Evolutionary conservation across 2,888 invertebrate genomes (phyloP), one percentile per base, ranked within the genome.

Genomic region (Labia minor): DNA sequence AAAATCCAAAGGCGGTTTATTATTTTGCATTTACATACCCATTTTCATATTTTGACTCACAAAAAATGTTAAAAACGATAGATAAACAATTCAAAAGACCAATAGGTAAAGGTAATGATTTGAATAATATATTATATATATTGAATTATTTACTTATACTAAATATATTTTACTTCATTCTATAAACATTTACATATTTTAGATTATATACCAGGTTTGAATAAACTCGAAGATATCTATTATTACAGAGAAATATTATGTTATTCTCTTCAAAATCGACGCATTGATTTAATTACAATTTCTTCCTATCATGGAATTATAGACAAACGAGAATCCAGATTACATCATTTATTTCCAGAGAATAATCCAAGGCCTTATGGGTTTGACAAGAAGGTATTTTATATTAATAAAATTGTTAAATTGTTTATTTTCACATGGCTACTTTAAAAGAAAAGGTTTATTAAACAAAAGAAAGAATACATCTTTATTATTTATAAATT

Each of bases 21-120:
- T 94, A 90, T 78, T 90, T 94, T 79, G 93, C 94, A 0, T 95
- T 95, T 78, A 93, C 93, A 4, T 95, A 90, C 78, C 95, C 95
- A 1, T 94, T 87, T 79, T 88, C 92, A 0, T 94, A 92, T 75
- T 82, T 84, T 0, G 93, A 95, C 73, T 81, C 90, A 65, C 90
- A 91, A 77, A 85, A 86, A 70, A 83, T 86, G 73, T 79, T 94
- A 21, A 82, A 82, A 71, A 83, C 82, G 64, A 83, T 91, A 63
- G 91, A 92, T 75, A 72, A 77, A 68, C 84, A 82, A 76, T 82
- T 85, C 80, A 67, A 26, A 64, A 65, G 21, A 33, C 62, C 19
- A 18, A n/a, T 64, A 64, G 69, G 69, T 68, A 65, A 37, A 20
- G 8, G 37, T n/a, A 6, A 14, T 18, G 1, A 10, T 26, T 1